phyloP scores from a whole-genome alignment of 2,888 invertebrate genomes.

The Polyploca ridens region DNA sequence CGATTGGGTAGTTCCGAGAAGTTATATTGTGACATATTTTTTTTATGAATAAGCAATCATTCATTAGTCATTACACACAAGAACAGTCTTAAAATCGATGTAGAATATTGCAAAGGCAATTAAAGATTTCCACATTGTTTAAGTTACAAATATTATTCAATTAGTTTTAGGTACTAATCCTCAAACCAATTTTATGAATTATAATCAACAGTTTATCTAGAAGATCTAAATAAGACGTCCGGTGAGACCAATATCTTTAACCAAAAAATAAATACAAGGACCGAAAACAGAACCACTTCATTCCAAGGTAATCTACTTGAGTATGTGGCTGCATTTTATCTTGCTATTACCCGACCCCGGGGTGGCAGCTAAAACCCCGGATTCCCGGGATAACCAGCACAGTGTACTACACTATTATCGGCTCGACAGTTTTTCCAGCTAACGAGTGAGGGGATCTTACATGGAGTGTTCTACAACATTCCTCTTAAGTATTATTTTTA shows the following conservation, averaged over 20 bases:
- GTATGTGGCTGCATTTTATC: constrained; percentile 1
- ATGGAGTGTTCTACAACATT: constrained; percentile 40
- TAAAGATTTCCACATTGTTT: too few species aligned
- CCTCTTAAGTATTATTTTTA: constrained; percentile 32
- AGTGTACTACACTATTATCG: constrained; percentile 35
- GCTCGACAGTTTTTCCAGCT: constrained; percentile 37
- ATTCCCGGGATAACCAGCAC: constrained; percentile 24
- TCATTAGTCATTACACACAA: too few species aligned
- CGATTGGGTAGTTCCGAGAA: too few species aligned
- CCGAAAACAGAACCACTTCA: neutral
- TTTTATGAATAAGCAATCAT: too few species aligned
- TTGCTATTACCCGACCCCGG: neutral
- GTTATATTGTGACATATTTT: too few species aligned
- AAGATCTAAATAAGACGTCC: too few species aligned
- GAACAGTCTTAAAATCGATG: too few species aligned
- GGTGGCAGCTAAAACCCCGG: constrained; percentile 10
- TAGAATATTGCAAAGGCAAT: too few species aligned
- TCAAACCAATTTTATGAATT: too few species aligned
- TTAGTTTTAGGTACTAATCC: too few species aligned
- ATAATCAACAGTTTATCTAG: neutral
- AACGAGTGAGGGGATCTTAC: constrained; percentile 34
- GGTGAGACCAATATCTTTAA: neutral
- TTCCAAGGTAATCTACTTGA: constrained; percentile 4
- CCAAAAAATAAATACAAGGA: neutral
- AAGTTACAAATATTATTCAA: too few species aligned